These are phyloP conservation scores for Scaptomyza caliginosa DNA, from an alignment of 2,888 invertebrate species.

Conservation along the genomic window DNA sequence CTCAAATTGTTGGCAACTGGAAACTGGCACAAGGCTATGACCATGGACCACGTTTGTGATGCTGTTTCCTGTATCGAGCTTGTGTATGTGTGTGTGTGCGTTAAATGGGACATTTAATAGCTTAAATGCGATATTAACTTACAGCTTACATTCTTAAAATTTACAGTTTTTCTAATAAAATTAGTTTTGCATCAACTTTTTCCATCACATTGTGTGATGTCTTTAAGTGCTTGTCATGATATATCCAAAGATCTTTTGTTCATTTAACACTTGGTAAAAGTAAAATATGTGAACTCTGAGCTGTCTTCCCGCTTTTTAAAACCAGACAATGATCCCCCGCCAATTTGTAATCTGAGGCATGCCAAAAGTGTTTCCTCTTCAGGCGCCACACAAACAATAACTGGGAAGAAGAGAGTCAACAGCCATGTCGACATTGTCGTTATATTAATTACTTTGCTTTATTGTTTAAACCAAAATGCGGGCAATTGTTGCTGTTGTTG, in stretches of 20 bases:
- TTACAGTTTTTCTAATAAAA: not conserved
- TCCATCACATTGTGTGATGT: not conserved
- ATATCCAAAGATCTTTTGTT: conserved; percentile 36
- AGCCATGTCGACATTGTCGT: conserved; percentile 22
- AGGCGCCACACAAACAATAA: conserved; percentile 45
- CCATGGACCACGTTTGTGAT: conserved; percentile 1
- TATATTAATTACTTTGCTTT: conserved; percentile 80
- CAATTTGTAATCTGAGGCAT: conserved; percentile 48
- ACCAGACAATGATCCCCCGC: conserved; percentile 34
- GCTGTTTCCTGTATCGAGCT: conserved; percentile 1
- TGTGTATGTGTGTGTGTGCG: not conserved
- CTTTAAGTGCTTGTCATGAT: conserved; percentile 7
- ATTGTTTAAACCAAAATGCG: conserved; percentile 75
- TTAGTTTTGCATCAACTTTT: not conserved
- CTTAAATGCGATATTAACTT: not conserved
- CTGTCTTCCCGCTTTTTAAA: conserved; percentile 2
- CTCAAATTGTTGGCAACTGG: conserved; percentile 2
- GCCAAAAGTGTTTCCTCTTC: conserved; percentile 46
- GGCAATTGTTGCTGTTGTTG: conserved; percentile 32
- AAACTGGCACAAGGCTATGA: conserved; percentile 54
- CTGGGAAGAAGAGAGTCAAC: conserved; percentile 2
- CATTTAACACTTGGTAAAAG: conserved; percentile 27
- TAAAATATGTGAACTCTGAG: conserved; percentile 26
- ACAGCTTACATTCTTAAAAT: not conserved
- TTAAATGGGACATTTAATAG: not conserved